Conservation (phyloP, 2,888 invertebrate genomes). For the Trichacis sp. region DNA sequence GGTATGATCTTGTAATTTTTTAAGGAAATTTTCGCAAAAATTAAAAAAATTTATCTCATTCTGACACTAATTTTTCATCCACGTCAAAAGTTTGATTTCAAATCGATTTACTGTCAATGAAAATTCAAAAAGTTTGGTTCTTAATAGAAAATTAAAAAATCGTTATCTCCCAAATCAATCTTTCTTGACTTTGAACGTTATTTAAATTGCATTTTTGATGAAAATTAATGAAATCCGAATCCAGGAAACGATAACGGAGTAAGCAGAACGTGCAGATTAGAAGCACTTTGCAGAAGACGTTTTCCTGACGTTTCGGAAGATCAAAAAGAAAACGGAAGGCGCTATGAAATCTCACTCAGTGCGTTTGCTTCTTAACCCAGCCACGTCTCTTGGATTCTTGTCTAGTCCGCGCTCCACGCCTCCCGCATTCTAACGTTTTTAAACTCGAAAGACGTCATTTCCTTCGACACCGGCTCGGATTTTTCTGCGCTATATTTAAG, state of each 20-base stretch:
- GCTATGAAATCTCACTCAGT: not conserved
- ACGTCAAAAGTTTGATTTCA: too few relatives aligned
- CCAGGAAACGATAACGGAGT: not conserved
- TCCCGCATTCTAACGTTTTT: constrained; percentile 1
- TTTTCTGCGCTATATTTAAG: too few relatives aligned
- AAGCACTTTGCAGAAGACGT: not conserved
- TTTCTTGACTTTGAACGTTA: too few relatives aligned
- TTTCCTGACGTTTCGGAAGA: not conserved
- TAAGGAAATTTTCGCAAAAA: too few relatives aligned
- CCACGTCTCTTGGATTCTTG: not conserved
- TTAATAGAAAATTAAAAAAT: too few relatives aligned
- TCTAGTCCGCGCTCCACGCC: not conserved
- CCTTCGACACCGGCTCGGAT: not conserved
- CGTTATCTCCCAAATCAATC: too few relatives aligned
- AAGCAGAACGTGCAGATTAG: not conserved
- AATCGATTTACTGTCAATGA: too few relatives aligned
- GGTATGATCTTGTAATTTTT: too few relatives aligned
- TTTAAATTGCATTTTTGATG: too few relatives aligned
- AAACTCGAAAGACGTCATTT: not conserved
- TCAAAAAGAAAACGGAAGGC: not conserved
- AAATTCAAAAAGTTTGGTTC: too few relatives aligned
- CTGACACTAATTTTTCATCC: too few relatives aligned
- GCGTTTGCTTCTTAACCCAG: not conserved
- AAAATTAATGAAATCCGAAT: not conserved
- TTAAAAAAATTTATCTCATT: too few relatives aligned